These are phyloP conservation scores for Andrena bicolor DNA, from an alignment of 2,888 invertebrate species.

Conservation along the genomic window DNA sequence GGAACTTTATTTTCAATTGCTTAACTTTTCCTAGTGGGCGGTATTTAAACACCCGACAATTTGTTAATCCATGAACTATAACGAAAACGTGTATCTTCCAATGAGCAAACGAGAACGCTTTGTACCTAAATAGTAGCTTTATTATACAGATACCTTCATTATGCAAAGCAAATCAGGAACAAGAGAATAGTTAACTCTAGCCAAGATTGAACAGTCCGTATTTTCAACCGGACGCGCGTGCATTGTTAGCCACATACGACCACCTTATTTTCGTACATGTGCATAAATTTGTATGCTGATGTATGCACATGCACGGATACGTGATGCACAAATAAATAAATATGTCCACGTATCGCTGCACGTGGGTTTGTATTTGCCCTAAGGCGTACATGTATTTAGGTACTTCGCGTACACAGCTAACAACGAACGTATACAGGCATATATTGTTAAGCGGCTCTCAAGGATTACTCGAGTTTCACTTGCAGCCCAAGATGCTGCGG, in stretches of 20 bases:
- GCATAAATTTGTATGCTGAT: conserved; percentile 10
- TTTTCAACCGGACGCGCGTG: conserved; percentile 1
- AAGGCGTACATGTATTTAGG: not conserved
- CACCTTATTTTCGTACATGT: conserved; percentile 6
- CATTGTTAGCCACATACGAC: not conserved
- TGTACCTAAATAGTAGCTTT: conserved; percentile 75
- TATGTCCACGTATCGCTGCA: conserved; percentile 2
- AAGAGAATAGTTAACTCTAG: conserved; percentile 73
- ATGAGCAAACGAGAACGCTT: conserved; percentile 27
- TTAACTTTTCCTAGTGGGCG: too few species aligned
- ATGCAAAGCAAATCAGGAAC: conserved; percentile 79
- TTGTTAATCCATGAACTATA: too few species aligned
- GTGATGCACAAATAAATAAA: conserved; percentile 15
- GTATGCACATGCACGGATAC: conserved; percentile 9
- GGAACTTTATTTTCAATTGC: too few species aligned
- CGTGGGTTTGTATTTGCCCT: not conserved
- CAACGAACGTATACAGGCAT: conserved; percentile 48
- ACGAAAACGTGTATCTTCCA: too few species aligned
- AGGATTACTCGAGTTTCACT: conserved; percentile 80
- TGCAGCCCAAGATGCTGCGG: conserved; percentile 76
- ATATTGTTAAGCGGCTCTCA: conserved; percentile 72
- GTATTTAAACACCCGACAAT: too few species aligned
- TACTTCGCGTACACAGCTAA: conserved; percentile 30
- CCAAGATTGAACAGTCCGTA: conserved; percentile 63
- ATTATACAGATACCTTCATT: conserved; percentile 75